These are phyloP conservation scores for Eolophus roseicapilla DNA, from an alignment of 2,113 vertebrate genomes.

Conservation along the genomic window DNA sequence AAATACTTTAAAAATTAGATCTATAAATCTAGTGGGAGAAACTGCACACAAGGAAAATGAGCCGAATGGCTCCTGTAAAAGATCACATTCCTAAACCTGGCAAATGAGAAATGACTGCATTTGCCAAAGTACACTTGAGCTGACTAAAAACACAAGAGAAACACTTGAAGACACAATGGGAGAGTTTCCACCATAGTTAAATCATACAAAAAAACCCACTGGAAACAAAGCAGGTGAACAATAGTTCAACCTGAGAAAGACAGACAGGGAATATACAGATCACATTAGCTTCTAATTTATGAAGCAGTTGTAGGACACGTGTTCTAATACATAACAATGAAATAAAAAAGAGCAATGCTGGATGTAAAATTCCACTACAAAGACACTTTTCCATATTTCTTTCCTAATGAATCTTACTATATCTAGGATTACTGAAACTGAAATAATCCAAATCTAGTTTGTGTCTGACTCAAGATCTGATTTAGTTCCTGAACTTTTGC, in stretches of 20 bases:
- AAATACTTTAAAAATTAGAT: not conserved
- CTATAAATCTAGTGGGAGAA: not conserved
- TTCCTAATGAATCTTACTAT: not conserved
- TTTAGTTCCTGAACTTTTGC: not conserved
- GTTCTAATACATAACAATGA: not conserved
- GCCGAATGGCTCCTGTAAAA: not conserved
- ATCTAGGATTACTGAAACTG: not conserved
- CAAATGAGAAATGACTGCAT: not conserved
- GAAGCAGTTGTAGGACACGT: not conserved
- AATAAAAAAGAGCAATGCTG: not conserved
- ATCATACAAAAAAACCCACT: not conserved
- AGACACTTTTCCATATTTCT: not conserved
- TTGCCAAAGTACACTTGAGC: not conserved
- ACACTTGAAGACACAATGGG: not conserved
- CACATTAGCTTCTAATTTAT: not conserved
- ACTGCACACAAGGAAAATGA: not conserved
- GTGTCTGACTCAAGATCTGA: not conserved
- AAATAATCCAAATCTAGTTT: not conserved
- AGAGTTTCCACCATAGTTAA: not conserved
- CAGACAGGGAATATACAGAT: not conserved
- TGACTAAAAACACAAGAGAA: not conserved
- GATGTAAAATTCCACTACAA: not conserved
- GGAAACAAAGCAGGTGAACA: not conserved
- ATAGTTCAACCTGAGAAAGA: not conserved
- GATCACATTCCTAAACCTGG: not conserved